A percentile compares a stretch with the other conserved stretches of the same genome.
Evolutionary conservation across 2,797 vertebrate genomes (phyloP).

Genomic region (Hyperoplus lanceolatus): DNA sequence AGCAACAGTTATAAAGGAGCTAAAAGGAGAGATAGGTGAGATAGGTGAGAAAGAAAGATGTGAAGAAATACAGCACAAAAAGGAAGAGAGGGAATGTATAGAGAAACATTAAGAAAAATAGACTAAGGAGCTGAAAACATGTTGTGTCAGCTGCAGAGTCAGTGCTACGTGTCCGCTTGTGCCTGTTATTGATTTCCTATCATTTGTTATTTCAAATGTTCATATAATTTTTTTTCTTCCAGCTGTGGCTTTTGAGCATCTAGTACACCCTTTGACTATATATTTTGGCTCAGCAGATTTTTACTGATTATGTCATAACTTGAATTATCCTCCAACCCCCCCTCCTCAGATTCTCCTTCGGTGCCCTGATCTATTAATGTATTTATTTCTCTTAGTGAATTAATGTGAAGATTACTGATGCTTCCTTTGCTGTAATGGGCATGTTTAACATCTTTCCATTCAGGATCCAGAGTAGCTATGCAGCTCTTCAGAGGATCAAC

Average conservation of each 20-base stretch:
- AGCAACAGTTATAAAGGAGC: slow-evolving; percentile 4
- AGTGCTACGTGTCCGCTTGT: not conserved
- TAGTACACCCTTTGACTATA: slow-evolving; percentile 26
- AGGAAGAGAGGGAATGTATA: not conserved
- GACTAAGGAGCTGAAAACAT: not conserved
- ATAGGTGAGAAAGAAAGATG: not conserved
- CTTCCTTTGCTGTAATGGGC: slow-evolving; percentile 8
- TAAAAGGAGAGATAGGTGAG: slow-evolving; percentile 1
- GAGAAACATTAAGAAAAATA: not conserved
- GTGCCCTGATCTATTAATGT: slow-evolving; percentile 10
- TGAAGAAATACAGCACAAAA: slow-evolving; percentile 7
- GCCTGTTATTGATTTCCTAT: slow-evolving; percentile 24
- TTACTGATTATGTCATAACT: slow-evolving; percentile 47
- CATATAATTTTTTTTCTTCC: slow-evolving; percentile 7
- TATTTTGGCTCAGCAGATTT: slow-evolving; percentile 40
- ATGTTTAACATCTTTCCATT: slow-evolving; percentile 31
- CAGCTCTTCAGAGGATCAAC: slow-evolving; percentile 96
- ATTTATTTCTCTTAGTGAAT: slow-evolving; percentile 30
- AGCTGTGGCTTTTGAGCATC: slow-evolving; percentile 20
- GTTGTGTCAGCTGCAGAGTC: not conserved
- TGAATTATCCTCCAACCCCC: slow-evolving; percentile 52
- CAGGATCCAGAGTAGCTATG: slow-evolving; percentile 97
- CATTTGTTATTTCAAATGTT: slow-evolving; percentile 27
- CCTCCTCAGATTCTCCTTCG: slow-evolving; percentile 12
- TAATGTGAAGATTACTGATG: slow-evolving; percentile 24